Conservation (phyloP, 2,113 vertebrate species). For the Herpetotheres cachinnans region DNA sequence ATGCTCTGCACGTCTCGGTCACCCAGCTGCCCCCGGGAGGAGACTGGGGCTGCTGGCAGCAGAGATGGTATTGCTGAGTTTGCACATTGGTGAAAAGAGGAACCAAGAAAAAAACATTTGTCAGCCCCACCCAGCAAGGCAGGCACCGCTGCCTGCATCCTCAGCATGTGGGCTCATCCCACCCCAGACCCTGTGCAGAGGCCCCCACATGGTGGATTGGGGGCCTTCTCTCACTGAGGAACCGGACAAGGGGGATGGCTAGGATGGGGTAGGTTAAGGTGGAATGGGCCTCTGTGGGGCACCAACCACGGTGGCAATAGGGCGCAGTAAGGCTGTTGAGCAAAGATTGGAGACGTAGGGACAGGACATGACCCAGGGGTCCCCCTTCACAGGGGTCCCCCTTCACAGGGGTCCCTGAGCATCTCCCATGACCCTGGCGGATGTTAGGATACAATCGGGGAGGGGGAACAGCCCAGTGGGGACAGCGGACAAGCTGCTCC, state of each 20-base stretch:
- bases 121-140: background rate
- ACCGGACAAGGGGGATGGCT: background rate
- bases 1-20: accelerated
- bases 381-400: background rate
- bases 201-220: accelerated
- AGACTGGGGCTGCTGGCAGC: background rate
- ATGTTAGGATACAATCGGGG: accelerated
- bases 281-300: background rate
- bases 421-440: background rate
- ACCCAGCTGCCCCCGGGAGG: background rate
- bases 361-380: accelerated
- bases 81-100: slow-evolving; percentile 12
- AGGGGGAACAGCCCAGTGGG: background rate
- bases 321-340: background rate
- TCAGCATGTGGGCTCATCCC: background rate
- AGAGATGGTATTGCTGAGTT: background rate
- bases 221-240: background rate
- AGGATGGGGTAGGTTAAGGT: background rate
- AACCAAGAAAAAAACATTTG: background rate
- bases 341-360: background rate
- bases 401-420: background rate
- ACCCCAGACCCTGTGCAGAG: accelerated
- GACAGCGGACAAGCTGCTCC: background rate
- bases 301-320: background rate
- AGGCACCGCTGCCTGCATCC: background rate